Conservation (phyloP, 30 jellyfish, hydroid and myxozoan species). For the Aurelia aurita region DNA sequence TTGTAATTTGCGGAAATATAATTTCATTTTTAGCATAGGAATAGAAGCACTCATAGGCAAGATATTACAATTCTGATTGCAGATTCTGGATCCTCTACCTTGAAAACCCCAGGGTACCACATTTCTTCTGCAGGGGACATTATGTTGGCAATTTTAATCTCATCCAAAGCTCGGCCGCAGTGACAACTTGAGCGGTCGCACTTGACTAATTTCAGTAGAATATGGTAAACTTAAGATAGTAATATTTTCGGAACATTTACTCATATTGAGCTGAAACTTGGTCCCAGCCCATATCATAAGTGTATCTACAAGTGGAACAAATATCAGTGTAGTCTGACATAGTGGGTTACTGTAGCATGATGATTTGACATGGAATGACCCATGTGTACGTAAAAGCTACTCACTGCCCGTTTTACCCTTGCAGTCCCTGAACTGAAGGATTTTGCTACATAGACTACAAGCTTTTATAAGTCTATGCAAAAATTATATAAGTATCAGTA, state of each 20-base stretch:
- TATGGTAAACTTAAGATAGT: background rate
- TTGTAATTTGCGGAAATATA: background rate
- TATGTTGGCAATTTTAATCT: no score
- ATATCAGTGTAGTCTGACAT: background rate
- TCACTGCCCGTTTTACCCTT: no score
- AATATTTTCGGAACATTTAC: background rate
- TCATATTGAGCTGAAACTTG: constrained; percentile 1
- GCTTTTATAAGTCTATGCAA: no score
- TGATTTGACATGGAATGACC: constrained; percentile 10
- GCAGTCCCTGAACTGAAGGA: no score
- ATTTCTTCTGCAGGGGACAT: no score
- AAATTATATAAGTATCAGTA: no score
- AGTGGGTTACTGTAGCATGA: background rate
- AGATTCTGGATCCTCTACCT: background rate
- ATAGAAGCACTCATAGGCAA: background rate
- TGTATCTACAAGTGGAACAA: background rate
- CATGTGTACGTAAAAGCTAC: no score
- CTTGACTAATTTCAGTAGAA: background rate
- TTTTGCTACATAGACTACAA: no score
- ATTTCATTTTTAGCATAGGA: background rate
- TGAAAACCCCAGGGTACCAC: background rate
- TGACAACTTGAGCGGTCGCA: background rate
- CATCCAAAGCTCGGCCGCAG: background rate
- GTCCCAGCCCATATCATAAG: constrained; percentile 9
- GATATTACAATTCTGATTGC: background rate